Conservation (phyloP, 2,797 vertebrate species). For the Hydrocynus forskahlii region DNA sequence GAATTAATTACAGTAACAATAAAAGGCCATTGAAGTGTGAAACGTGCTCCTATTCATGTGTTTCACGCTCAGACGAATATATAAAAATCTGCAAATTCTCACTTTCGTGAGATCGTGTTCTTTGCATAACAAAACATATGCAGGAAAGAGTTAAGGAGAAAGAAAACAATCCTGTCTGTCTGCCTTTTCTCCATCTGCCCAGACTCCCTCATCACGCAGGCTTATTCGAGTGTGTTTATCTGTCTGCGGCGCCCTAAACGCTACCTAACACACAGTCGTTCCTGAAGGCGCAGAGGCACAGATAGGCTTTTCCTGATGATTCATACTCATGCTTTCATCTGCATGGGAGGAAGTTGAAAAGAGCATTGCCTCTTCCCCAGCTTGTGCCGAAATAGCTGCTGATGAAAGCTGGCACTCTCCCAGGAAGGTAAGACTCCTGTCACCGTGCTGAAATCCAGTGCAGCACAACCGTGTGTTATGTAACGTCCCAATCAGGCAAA, state of each 20-base stretch:
- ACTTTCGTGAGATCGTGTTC: background rate
- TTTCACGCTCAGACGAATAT: too few species aligned
- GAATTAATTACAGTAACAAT: too few species aligned
- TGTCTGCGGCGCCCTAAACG: background rate
- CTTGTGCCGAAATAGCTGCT: constrained; percentile 13
- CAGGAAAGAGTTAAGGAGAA: background rate
- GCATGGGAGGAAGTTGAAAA: constrained; percentile 17
- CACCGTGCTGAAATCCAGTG: background rate
- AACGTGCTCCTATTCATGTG: too few species aligned
- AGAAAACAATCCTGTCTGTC: background rate
- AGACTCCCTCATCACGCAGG: background rate
- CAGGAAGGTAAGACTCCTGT: constrained; percentile 23
- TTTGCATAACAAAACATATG: too few species aligned
- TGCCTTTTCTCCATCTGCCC: background rate
- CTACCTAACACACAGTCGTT: background rate
- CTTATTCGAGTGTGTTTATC: constrained; percentile 5
- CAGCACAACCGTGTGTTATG: background rate
- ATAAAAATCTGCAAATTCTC: too few species aligned
- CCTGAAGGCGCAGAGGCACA: constrained; percentile 7
- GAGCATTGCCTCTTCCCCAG: constrained; percentile 9
- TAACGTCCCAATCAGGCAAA: background rate
- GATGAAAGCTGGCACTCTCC: constrained; percentile 32
- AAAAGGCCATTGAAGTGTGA: too few species aligned
- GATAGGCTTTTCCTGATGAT: constrained; percentile 16
- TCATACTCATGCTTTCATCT: constrained; percentile 25